Conservation (phyloP, 2,797 vertebrate species). For the Rhinella marina region DNA sequence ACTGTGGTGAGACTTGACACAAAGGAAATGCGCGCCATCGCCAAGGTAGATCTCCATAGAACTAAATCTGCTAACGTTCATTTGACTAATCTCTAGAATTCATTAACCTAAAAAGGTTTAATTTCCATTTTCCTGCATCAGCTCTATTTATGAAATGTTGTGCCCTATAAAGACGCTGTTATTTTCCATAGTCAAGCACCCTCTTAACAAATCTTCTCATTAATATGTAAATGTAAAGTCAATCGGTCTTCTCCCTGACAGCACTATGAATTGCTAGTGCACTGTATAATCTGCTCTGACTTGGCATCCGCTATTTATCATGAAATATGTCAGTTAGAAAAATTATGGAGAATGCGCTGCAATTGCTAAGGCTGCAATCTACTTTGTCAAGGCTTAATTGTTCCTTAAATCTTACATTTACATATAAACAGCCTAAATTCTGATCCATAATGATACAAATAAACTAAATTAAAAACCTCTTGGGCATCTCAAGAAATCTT, state of each 20-base stretch:
- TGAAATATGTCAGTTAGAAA: conserved; percentile 88
- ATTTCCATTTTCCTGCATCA: conserved; percentile 99
- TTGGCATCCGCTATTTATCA: conserved; percentile 91
- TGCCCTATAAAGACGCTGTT: conserved; percentile 97
- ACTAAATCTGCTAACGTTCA: conserved; percentile 97
- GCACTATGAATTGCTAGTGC: conserved; percentile 90
- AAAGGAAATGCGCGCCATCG: conserved; percentile 65
- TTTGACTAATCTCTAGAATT: conserved; percentile 92
- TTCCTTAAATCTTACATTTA: conserved; percentile 84
- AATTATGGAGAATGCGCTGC: conserved; percentile 82
- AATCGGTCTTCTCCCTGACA: conserved; percentile 95
- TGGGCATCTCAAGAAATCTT: conserved; percentile 71
- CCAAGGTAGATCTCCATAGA: conserved; percentile 84
- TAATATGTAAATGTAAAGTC: conserved; percentile 99
- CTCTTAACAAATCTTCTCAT: conserved; percentile 99
- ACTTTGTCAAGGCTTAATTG: conserved; percentile 88
- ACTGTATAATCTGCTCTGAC: conserved; percentile 98
- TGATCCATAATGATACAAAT: conserved; percentile 84
- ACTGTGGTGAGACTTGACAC: conserved; percentile 67
- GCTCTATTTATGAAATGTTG: conserved; percentile 99
- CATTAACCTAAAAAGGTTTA: conserved; percentile 99
- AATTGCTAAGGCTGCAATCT: conserved; percentile 84
- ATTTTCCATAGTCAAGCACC: conserved; percentile 95
- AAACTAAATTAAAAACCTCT: conserved; percentile 81
- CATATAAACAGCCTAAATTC: conserved; percentile 82